phyloP scores from a whole-genome alignment of 2,113 vertebrate genomes.

The Bubo scandiacus region DNA sequence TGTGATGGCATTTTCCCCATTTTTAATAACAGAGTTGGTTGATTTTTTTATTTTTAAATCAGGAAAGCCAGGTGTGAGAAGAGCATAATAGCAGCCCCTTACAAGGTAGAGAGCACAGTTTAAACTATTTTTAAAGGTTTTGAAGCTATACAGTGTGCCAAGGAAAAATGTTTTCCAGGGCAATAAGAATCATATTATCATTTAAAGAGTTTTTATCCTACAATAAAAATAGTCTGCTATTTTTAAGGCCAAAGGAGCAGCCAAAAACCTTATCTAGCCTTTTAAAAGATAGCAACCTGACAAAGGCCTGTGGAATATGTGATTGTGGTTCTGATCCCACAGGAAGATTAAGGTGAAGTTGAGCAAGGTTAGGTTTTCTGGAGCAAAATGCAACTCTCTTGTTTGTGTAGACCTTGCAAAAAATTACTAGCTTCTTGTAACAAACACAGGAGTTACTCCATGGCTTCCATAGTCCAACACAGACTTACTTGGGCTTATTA shows the following conservation, averaged over 20 bases:
- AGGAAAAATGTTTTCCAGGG: neutral
- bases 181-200: neutral
- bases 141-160: neutral
- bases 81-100: neutral
- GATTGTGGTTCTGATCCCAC: neutral
- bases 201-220: neutral
- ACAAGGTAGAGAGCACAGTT: neutral
- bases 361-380: neutral
- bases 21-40: neutral
- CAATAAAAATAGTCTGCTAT: neutral
- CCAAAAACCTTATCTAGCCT: neutral
- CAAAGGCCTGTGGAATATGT: neutral
- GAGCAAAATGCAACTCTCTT: neutral
- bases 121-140: neutral
- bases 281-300: neutral
- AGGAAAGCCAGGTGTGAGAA: neutral
- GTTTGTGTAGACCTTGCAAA: neutral
- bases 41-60: neutral
- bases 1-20: neutral
- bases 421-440: neutral
- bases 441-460: neutral
- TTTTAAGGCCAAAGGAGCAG: slow-evolving; percentile 2
- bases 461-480: accelerated
- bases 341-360: neutral
- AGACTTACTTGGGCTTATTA: neutral